phyloP scores from a whole-genome alignment of 2,113 vertebrate genomes.

The Datnioides undecimradiatus region DNA sequence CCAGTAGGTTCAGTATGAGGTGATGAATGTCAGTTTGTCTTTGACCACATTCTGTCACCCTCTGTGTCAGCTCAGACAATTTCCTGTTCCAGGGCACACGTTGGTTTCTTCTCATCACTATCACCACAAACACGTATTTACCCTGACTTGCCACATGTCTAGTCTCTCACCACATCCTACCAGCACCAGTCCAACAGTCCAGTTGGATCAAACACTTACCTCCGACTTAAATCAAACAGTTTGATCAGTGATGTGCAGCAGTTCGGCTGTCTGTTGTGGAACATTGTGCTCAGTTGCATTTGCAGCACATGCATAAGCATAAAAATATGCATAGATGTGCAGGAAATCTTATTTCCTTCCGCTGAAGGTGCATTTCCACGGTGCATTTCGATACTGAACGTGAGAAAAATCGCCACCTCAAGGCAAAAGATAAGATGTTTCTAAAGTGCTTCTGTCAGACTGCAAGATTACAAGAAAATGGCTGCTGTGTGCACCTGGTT shows the following conservation, averaged over 20 bases:
- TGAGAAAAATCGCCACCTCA: neutral
- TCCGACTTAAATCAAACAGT: too few relatives aligned
- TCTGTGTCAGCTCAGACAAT: neutral
- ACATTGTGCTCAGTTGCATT: neutral
- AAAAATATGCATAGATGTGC: neutral
- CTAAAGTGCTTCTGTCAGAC: neutral
- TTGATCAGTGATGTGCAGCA: neutral
- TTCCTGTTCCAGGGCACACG: neutral
- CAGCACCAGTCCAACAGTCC: neutral
- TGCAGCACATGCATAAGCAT: neutral
- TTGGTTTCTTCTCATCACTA: too few relatives aligned
- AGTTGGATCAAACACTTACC: too few relatives aligned
- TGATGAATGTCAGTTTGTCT: neutral
- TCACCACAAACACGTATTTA: too few relatives aligned
- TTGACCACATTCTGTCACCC: neutral
- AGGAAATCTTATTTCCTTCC: neutral
- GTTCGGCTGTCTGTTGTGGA: neutral
- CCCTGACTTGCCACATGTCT: too few relatives aligned
- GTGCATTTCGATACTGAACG: neutral
- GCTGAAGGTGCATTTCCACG: neutral
- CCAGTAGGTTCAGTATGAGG: neutral
- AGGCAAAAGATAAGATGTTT: neutral
- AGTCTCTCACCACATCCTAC: neutral
- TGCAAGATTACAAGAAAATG: neutral
- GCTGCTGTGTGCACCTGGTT: neutral